Base-by-base conservation (phyloP, 2,113 vertebrate species). In the Lynx canadensis region DNA sequence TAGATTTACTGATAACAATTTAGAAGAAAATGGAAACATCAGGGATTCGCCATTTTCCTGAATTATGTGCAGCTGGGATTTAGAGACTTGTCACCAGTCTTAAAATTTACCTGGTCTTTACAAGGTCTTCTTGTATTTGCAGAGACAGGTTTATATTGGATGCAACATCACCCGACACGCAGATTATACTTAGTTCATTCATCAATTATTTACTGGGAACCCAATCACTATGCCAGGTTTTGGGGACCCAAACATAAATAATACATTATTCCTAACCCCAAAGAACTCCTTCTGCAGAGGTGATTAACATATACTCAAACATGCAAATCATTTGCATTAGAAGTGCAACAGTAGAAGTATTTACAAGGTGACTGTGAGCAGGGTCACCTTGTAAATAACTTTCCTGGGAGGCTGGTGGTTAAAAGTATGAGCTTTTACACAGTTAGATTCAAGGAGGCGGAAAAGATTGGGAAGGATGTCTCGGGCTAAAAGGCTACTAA, bases 101-200 rank as follows among this genome's bases (percentile, higher is more conserved):
- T 74, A 71, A 88, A 4, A 81, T 11, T 12, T 4, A 31, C 12
- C 33, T 45, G 33, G 23, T 14, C 19, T 94, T 79, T 25, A 21
- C 9, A 83, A 73, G 4, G 12, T 41, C 16, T 55, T n/a, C 48
- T 63, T 25, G 29, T 19, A 66, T 86, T 63, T 81, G 2, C 7
- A 79, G 73, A 81, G 36, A 88, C 3, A 25, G 27, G 23, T 25
- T 66, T 50, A 38, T 10, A 45, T 9, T 45, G n/a, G 23, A 19
- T 69, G 1, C 41, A 73, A 50, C 52, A 19, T 48, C 0, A 36
- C 13, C 1, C 2, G 9, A 31, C n/a, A 9, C 1, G 15, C 3
- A 76, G 19, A 48, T 4, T 50, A 88, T 13, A 29, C 9, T 31
- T 88, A 31, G 87, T 86, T 52, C 31, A 45, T 31, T 68, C 4